Conservation (phyloP, 2,113 vertebrate genomes). For the Oreochromis aureus region DNA sequence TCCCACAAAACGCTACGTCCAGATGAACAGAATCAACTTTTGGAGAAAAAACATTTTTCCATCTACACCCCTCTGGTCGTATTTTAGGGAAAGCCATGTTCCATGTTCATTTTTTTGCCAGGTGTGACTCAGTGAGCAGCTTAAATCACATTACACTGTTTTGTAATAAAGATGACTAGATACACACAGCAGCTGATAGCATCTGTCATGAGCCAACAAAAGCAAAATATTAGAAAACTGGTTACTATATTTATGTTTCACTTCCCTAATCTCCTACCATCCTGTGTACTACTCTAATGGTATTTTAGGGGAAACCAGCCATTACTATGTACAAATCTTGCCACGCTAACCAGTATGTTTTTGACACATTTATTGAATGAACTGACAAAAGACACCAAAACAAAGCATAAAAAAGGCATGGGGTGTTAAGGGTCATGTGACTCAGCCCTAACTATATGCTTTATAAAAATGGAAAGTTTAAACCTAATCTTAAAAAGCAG, state of each 20-base stretch:
- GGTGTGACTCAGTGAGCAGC: background rate
- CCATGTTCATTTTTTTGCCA: background rate
- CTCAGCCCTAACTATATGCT: too few relatives aligned
- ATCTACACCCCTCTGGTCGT: background rate
- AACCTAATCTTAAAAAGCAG: too few relatives aligned
- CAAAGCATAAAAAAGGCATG: background rate
- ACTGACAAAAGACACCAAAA: background rate
- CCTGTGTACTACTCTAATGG: background rate
- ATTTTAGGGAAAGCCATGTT: background rate
- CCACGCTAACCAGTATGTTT: fast-evolving
- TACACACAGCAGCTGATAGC: background rate
- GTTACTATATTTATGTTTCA: background rate
- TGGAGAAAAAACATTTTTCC: background rate
- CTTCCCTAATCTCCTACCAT: background rate
- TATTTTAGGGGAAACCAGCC: background rate
- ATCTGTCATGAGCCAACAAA: background rate
- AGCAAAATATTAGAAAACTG: background rate
- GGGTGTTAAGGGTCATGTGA: too few relatives aligned
- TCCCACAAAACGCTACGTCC: too few relatives aligned
- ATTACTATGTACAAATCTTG: fast-evolving
- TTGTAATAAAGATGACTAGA: background rate
- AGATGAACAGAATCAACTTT: too few relatives aligned
- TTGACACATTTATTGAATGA: background rate
- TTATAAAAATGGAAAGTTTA: too few relatives aligned
- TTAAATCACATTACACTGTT: background rate